These are phyloP conservation scores for Muscina levida DNA, from an alignment of 2,888 invertebrate species.

Conservation along the genomic window DNA sequence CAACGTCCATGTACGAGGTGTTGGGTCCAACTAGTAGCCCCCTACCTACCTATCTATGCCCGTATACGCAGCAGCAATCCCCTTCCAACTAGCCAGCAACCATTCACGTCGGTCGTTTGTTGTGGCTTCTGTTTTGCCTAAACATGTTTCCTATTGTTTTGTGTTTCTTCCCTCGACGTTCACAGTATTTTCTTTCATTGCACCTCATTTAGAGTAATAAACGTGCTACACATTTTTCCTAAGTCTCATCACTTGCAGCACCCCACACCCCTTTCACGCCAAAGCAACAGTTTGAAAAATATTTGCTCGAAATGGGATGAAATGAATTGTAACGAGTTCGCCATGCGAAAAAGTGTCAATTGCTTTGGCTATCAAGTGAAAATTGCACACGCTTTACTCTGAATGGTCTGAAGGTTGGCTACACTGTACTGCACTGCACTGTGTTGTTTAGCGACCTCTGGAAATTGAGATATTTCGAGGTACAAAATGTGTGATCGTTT, in stretches of 20 bases:
- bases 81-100: neutral
- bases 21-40: too few relatives aligned
- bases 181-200: constrained; percentile 46
- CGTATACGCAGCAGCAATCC: constrained; percentile 18
- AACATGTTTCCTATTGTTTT: constrained; percentile 19
- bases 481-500: too few relatives aligned
- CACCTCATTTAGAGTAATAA: constrained; percentile 53
- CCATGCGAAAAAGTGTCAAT: constrained; percentile 50
- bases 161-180: constrained; percentile 27
- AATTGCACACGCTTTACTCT: constrained; percentile 41
- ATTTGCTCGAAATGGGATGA: constrained; percentile 1
- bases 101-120: constrained; percentile 21
- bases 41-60: neutral
- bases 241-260: neutral
- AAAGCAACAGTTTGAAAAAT: neutral
- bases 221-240: constrained; percentile 45
- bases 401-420: constrained; percentile 52
- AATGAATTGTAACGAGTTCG: neutral
- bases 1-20: neutral
- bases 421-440: neutral
- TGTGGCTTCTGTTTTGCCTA: constrained; percentile 15
- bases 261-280: too few relatives aligned
- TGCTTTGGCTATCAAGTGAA: constrained; percentile 50
- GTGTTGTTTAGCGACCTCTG: too few relatives aligned
- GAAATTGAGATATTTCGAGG: too few relatives aligned